Evolutionary conservation across 2,888 invertebrate species (phyloP).

Genomic region (Lasioglossum morio): DNA sequence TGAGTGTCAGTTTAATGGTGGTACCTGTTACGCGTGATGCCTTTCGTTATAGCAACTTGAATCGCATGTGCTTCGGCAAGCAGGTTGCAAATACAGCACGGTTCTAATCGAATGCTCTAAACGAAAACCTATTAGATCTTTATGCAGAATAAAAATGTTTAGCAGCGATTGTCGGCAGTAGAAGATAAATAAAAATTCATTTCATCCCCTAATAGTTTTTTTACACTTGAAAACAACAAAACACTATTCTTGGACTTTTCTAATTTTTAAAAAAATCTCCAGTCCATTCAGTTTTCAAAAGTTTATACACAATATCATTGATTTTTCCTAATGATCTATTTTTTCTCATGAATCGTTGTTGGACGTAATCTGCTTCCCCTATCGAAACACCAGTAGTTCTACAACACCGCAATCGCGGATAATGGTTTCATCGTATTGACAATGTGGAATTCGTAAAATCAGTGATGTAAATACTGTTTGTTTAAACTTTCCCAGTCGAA

Average conservation of each 20-base stretch:
- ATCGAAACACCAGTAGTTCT: too few species aligned
- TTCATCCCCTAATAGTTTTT: too few species aligned
- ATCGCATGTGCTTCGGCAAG: not conserved
- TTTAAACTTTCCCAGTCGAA: not conserved
- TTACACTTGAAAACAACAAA: too few species aligned
- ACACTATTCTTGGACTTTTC: too few species aligned
- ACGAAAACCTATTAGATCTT: not conserved
- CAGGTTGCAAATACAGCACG: not conserved
- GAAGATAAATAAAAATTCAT: too few species aligned
- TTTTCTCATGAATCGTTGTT: not conserved
- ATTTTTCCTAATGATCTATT: too few species aligned
- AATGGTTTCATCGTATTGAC: not conserved
- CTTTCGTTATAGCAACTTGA: not conserved
- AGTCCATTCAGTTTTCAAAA: not conserved
- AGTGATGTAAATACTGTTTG: not conserved
- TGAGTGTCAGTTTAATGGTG: not conserved
- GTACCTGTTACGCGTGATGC: not conserved
- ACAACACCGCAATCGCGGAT: not conserved
- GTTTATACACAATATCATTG: too few species aligned
- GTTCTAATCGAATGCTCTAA: not conserved
- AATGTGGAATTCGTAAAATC: not conserved
- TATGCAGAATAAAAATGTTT: too few species aligned
- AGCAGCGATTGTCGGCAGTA: too few species aligned
- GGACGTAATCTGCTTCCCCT: not conserved
- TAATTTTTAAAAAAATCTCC: too few species aligned